phyloP scores from a whole-genome alignment of 1,140 invertebrate species.

The Papilio aristodemus region DNA sequence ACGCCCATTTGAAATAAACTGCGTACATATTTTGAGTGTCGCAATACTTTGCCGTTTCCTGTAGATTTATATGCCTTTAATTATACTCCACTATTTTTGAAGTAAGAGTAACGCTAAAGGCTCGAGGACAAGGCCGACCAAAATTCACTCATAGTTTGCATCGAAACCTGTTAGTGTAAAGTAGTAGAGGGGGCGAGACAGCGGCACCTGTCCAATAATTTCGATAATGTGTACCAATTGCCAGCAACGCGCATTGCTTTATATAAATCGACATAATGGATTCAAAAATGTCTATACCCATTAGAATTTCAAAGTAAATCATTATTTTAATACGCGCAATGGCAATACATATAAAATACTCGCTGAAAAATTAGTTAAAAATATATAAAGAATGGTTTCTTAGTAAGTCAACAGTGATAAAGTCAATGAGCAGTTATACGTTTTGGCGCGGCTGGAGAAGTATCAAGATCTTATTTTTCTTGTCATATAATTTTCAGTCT shows the following conservation, averaged over 20 bases:
- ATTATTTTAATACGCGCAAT: slow-evolving; percentile 12
- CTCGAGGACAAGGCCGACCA: slow-evolving; percentile 38
- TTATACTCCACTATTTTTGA: slow-evolving; percentile 16
- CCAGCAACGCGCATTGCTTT: slow-evolving; percentile 25
- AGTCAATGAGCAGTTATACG: no score
- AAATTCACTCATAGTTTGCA: slow-evolving; percentile 27
- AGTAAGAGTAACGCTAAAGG: slow-evolving; percentile 26
- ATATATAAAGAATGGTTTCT: no score
- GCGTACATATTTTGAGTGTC: background rate
- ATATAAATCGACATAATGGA: slow-evolving; percentile 22
- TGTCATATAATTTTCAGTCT: slow-evolving; percentile 1
- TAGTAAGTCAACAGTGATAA: no score
- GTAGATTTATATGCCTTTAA: slow-evolving; percentile 21
- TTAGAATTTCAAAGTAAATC: background rate
- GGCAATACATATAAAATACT: background rate
- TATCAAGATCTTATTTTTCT: no score
- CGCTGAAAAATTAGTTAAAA: background rate
- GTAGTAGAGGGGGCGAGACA: slow-evolving; percentile 30
- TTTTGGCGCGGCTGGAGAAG: background rate
- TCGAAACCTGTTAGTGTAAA: slow-evolving; percentile 36
- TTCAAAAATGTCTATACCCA: slow-evolving; percentile 5
- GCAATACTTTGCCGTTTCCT: slow-evolving; percentile 19
- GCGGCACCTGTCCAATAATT: slow-evolving; percentile 41
- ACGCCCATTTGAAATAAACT: slow-evolving; percentile 3
- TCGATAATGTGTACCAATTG: slow-evolving; percentile 37